phyloP scores from a whole-genome alignment of 2,113 vertebrate genomes.

The Dasyornis broadbenti region DNA sequence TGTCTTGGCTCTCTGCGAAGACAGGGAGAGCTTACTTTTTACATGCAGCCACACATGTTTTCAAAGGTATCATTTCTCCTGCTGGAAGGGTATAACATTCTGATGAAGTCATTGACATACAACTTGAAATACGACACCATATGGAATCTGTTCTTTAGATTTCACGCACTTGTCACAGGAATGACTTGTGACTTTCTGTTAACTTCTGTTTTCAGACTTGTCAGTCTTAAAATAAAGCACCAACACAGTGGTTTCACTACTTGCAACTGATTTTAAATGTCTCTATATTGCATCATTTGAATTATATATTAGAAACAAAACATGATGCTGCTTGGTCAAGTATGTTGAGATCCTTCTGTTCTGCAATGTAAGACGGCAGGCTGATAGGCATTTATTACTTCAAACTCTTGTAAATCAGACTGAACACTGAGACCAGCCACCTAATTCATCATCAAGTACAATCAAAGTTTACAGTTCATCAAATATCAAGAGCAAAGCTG shows the following conservation, averaged over 20 bases:
- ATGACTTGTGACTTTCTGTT: constrained; percentile 56
- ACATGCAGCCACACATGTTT: constrained; percentile 63
- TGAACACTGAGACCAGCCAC: not conserved
- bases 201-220: not conserved
- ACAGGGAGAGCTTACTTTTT: constrained; percentile 63
- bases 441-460: constrained; percentile 47
- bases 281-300: not conserved
- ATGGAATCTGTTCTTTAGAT: constrained; percentile 64
- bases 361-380: constrained; percentile 11
- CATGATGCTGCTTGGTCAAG: not conserved
- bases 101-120: constrained; percentile 68
- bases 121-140: constrained; percentile 56
- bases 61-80: constrained; percentile 33
- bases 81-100: constrained; percentile 59
- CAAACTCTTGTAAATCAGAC: constrained; percentile 46
- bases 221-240: not conserved
- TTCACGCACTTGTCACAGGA: constrained; percentile 58
- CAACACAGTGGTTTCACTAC: not conserved
- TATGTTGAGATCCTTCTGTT: constrained; percentile 22
- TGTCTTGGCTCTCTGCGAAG: constrained; percentile 42
- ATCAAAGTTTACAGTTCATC: constrained; percentile 44
- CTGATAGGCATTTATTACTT: constrained; percentile 49
- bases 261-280: not conserved
- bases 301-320: not conserved
- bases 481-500: constrained; percentile 19